These are phyloP conservation scores for Lochmaea capreae DNA, from an alignment of 2,888 invertebrate species.

Conservation along the genomic window DNA sequence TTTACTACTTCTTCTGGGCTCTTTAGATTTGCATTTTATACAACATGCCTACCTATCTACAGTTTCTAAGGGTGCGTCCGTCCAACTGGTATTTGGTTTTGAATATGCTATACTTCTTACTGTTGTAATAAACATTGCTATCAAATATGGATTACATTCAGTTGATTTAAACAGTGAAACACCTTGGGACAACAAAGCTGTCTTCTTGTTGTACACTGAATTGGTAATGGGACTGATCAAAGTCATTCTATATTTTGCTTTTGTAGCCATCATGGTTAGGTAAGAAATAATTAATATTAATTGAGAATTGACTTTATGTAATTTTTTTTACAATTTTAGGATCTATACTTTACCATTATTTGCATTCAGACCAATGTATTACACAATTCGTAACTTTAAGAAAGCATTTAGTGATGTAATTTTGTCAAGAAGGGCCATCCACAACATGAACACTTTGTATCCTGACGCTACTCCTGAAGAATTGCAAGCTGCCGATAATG, in stretches of 20 bases:
- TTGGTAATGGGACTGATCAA: conserved; percentile 90
- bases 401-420: conserved; percentile 98
- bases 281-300: conserved; percentile 7
- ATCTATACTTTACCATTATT: conserved; percentile 98
- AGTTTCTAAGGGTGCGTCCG: conserved; percentile 92
- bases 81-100: conserved; percentile 98
- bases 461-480: conserved; percentile 96
- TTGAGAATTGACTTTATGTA: conserved; percentile 2
- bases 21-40: conserved; percentile 89
- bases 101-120: conserved; percentile 98
- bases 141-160: conserved; percentile 91
- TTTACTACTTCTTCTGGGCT: conserved; percentile 82
- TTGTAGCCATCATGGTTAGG: conserved; percentile 93
- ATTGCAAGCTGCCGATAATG: conserved; percentile 92
- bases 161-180: conserved; percentile 92
- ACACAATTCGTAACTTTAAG: conserved; percentile 97
- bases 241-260: conserved; percentile 84
- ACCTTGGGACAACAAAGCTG: conserved; percentile 99
- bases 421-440: conserved; percentile 93
- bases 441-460: conserved; percentile 98
- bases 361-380: conserved; percentile 98
- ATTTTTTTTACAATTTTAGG: conserved; percentile 16
- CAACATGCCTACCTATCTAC: conserved; percentile 95
- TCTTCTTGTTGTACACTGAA: conserved; percentile 96
- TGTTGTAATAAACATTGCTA: conserved; percentile 90